phyloP scores from a whole-genome alignment of 2,888 invertebrate genomes.

The Chironomus riparius region DNA sequence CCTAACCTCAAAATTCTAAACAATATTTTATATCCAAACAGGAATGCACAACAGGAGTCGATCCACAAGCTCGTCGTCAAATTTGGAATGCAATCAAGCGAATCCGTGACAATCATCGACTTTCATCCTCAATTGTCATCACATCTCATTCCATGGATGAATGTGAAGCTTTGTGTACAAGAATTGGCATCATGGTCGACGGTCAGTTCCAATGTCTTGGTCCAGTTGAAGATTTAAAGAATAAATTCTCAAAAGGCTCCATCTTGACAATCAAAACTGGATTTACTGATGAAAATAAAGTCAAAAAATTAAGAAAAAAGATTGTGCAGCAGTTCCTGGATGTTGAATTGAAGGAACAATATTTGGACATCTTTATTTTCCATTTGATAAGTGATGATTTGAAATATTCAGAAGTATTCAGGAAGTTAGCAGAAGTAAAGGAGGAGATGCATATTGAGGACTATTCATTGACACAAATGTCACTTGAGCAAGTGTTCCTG shows the following conservation, averaged over 20 bases:
- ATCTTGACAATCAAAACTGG: conserved; percentile 42
- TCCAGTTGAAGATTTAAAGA: conserved; percentile 58
- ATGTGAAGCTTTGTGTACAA: conserved; percentile 63
- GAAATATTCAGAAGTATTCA: conserved; percentile 55
- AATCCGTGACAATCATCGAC: conserved; percentile 49
- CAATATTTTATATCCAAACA: too few species aligned
- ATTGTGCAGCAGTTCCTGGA: conserved; percentile 38
- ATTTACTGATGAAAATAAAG: neutral
- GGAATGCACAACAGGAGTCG: conserved; percentile 27
- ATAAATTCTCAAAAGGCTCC: conserved; percentile 55
- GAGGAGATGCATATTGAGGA: conserved; percentile 55
- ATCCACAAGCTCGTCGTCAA: conserved; percentile 61
- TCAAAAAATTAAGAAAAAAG: neutral
- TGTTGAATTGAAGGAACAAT: conserved; percentile 48
- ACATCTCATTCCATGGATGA: conserved; percentile 74
- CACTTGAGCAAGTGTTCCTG: conserved; percentile 69
- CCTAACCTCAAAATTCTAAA: too few species aligned
- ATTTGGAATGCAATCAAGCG: conserved; percentile 60
- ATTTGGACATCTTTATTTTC: conserved; percentile 48
- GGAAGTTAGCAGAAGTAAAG: conserved; percentile 55
- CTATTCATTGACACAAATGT: conserved; percentile 71
- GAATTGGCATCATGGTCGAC: conserved; percentile 64
- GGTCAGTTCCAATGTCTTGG: conserved; percentile 58
- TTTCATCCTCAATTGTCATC: conserved; percentile 48
- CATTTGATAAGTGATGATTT: conserved; percentile 29